Evolutionary conservation across 2,888 invertebrate species (phyloP).

Genomic region (Cheilosia urbana): DNA sequence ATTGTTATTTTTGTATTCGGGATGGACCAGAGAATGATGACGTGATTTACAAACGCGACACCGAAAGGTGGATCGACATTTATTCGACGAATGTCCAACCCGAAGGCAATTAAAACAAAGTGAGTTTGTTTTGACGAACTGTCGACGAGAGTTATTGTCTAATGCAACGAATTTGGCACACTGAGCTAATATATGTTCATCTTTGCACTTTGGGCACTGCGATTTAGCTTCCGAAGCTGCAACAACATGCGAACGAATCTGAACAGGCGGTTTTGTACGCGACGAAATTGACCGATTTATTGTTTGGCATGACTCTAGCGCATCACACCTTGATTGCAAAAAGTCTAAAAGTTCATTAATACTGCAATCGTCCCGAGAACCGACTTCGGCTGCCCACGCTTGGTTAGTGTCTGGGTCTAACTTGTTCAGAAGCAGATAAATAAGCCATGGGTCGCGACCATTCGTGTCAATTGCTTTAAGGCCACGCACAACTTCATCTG

Average conservation of each 20-base stretch:
- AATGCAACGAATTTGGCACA: background rate
- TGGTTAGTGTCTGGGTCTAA: constrained; percentile 6
- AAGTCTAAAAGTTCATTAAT: too few relatives aligned
- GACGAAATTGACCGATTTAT: too few relatives aligned
- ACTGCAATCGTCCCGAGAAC: too few relatives aligned
- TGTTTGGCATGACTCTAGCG: background rate
- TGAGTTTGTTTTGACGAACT: background rate
- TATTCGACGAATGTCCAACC: constrained; percentile 3
- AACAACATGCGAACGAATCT: too few relatives aligned
- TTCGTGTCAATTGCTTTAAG: background rate
- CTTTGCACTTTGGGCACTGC: too few relatives aligned
- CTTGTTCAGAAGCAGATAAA: background rate
- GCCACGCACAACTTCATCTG: constrained; percentile 13
- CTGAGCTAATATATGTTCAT: too few relatives aligned
- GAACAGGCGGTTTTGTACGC: too few relatives aligned
- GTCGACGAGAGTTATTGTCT: background rate
- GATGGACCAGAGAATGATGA: background rate
- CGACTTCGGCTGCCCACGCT: background rate
- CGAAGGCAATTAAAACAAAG: constrained; percentile 5
- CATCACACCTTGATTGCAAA: constrained; percentile 10
- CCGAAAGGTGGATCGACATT: too few relatives aligned
- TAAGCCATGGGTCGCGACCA: constrained; percentile 15
- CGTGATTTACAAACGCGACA: too few relatives aligned
- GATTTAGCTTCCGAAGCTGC: too few relatives aligned
- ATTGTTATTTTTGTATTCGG: background rate